Evolutionary conservation across 2,797 vertebrate genomes (phyloP), one percentile per base, ranked within the genome.

Genomic region (Lycodopsis pacificus): DNA sequence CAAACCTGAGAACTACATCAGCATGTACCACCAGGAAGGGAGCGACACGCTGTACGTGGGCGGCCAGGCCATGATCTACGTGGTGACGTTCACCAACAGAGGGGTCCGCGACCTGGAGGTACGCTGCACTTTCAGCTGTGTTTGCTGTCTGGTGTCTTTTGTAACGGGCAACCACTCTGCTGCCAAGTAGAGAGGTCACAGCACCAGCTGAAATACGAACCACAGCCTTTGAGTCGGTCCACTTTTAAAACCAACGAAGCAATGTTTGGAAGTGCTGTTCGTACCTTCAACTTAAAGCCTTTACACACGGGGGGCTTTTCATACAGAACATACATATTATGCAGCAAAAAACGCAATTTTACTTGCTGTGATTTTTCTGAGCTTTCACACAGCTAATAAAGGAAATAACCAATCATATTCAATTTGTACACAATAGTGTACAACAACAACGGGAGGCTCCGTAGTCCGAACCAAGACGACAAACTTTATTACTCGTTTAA

Each of bases 1-100:
- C 71, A 93, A 92, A 80, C 93, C 92, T 0, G 95, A 96, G 88
- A 95, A 94, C 86, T 95, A 94, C 89, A 92, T 94, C 63, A 93
- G 94, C 57, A 90, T 96, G 88, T 95, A 93, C 88, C 95, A 96
- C 70, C 94, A 92, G 70, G 88, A 93, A 14, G 95, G 95, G 9
- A 94, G 88, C 15, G 88, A 95, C 82, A 93, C 89, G 5, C 91
- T 96, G 48, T 95, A 95, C 5, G 91, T 96, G 38, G 96, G 96
- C 17, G 96, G 95, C 65, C 91, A 84, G 64, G 95, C 92, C 3
- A 82, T 85, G 42, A 83, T 96, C 89, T 95, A 94, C 46, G 71
- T 94, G 66, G 49, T 96, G 86, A 93, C 86, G 0, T 96, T 96
- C 86, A 91, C 73, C 9, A 87, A 93, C 76, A 89, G 91, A 84